Conservation (phyloP, 2,113 vertebrate genomes). For the Corvus moneduloides region DNA sequence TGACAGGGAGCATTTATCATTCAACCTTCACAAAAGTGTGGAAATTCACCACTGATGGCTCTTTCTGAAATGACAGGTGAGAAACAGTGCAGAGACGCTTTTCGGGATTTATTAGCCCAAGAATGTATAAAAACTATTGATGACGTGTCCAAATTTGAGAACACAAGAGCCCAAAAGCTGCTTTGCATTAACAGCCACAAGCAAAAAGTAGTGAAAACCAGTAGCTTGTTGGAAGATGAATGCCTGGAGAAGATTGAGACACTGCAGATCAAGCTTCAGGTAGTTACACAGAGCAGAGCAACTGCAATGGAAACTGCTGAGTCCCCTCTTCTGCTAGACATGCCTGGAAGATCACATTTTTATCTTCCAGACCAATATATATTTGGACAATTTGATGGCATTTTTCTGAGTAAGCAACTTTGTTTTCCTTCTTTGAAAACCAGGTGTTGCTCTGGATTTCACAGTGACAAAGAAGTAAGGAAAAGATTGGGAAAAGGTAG, state of each 20-base stretch:
- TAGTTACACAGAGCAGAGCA: neutral
- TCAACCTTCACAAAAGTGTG: neutral
- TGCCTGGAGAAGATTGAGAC: neutral
- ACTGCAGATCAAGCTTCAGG: neutral
- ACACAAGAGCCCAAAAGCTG: neutral
- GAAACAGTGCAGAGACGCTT: neutral
- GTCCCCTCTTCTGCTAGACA: neutral
- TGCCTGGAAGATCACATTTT: neutral
- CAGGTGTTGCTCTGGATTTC: neutral
- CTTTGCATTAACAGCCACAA: neutral
- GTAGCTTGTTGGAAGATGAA: neutral
- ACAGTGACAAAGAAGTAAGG: neutral
- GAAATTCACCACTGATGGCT: neutral
- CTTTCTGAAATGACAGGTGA: neutral
- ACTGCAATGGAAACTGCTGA: neutral
- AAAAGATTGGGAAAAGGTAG: neutral
- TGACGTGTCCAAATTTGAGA: neutral
- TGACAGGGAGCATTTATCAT: neutral
- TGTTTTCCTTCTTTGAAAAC: neutral
- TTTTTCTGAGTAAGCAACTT: neutral
- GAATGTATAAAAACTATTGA: neutral
- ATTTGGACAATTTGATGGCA: neutral
- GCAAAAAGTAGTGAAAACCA: neutral
- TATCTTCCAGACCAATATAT: neutral
- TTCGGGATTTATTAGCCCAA: neutral